phyloP scores from a whole-genome alignment of 2,113 vertebrate species.

The Bos indicus region DNA sequence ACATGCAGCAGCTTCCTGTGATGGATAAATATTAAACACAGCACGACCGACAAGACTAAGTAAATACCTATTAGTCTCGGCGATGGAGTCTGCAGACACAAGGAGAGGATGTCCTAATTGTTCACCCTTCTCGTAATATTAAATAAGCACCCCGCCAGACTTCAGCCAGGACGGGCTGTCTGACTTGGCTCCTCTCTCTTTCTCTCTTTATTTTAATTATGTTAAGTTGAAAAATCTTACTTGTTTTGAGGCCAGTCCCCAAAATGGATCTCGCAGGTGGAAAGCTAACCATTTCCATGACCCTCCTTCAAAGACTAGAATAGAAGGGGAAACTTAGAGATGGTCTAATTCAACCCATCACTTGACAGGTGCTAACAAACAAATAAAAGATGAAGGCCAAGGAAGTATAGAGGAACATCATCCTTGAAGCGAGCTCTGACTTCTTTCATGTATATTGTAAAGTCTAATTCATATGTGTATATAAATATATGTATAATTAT shows the following conservation, averaged over 20 bases:
- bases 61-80: constrained; percentile 52
- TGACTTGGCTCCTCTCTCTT: no score
- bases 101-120: constrained; percentile 23
- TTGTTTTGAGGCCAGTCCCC: not conserved
- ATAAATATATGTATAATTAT: not conserved
- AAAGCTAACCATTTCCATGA: not conserved
- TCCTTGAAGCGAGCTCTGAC: no score
- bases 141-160: not conserved
- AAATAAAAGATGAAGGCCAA: not conserved
- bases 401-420: not conserved
- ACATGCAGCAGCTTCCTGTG: constrained; percentile 7
- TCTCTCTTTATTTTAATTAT: no score
- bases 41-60: constrained; percentile 24
- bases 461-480: not conserved
- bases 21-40: constrained; percentile 54
- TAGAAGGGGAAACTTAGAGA: not conserved
- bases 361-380: not conserved
- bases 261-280: not conserved
- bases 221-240: not conserved
- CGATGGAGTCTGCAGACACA: not conserved
- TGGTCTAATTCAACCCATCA: not conserved
- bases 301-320: not conserved
- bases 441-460: not conserved
- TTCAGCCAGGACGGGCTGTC: not conserved
- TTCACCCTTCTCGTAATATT: not conserved